phyloP scores from a whole-genome alignment of 2,797 vertebrate species.

The Anguilla marmorata region DNA sequence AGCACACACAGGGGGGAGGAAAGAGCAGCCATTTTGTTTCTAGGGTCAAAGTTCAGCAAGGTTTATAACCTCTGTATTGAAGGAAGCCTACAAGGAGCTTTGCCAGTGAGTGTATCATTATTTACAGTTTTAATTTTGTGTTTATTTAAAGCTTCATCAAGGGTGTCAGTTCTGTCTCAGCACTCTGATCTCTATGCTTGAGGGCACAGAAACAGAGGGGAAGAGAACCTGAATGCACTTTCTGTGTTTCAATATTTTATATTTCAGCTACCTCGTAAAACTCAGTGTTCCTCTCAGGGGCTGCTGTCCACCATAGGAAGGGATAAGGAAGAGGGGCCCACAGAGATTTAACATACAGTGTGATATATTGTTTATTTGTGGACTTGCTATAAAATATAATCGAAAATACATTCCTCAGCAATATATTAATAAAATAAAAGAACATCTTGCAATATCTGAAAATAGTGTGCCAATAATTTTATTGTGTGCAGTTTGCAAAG shows the following conservation, averaged over 20 bases:
- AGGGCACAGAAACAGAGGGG: background rate
- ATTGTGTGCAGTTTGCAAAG: no score
- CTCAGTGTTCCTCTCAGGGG: background rate
- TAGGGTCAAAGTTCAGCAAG: background rate
- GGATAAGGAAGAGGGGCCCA: background rate
- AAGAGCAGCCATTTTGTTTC: slow-evolving; percentile 7
- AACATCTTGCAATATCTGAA: no score
- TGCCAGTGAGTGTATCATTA: background rate
- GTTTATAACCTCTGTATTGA: background rate
- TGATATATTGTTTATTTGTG: background rate
- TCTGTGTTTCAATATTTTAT: slow-evolving; percentile 2
- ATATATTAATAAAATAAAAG: background rate
- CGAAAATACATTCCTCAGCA: background rate
- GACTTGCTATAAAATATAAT: background rate
- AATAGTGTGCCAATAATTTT: no score
- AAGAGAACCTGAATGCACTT: background rate
- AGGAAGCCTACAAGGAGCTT: background rate
- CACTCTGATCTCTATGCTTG: background rate
- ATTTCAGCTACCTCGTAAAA: background rate
- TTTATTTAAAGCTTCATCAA: background rate
- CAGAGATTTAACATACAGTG: background rate
- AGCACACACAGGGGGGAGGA: background rate
- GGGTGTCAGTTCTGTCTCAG: background rate
- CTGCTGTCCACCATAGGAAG: background rate
- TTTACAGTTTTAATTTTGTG: background rate